phyloP scores from a whole-genome alignment of 2,797 vertebrate genomes.

The Ciconia nigra region DNA sequence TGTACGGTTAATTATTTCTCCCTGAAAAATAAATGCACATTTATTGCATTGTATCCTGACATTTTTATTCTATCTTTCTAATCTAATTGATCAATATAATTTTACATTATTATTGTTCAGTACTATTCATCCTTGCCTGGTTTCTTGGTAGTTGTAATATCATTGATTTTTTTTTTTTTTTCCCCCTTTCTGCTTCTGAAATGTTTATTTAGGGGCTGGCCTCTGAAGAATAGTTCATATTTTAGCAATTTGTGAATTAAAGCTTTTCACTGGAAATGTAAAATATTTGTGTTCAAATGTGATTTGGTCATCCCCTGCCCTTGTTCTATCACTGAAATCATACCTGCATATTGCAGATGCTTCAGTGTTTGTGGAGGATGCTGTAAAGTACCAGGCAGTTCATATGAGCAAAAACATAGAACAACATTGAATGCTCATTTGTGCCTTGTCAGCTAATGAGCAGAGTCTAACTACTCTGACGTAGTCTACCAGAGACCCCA shows the following conservation, averaged over 20 bases:
- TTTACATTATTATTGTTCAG: background rate
- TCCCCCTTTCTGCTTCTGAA: background rate
- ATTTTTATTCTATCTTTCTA: background rate
- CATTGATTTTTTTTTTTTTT: background rate
- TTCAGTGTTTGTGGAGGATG: background rate
- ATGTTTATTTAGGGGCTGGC: background rate
- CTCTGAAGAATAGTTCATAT: background rate
- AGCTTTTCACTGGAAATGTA: background rate
- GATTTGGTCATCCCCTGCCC: background rate
- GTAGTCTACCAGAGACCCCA: background rate
- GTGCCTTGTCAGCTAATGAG: background rate
- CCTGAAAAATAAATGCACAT: background rate
- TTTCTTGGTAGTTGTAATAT: background rate
- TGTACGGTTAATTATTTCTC: background rate
- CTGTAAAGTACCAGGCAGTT: background rate
- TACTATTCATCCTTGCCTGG: background rate
- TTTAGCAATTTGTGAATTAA: background rate
- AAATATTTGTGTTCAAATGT: background rate
- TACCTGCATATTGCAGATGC: background rate
- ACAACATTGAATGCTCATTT: background rate
- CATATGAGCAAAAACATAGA: accelerated
- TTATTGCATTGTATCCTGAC: background rate
- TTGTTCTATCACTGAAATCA: background rate
- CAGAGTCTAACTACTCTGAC: background rate
- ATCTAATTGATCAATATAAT: background rate